These are phyloP conservation scores for Oplegnathus fasciatus DNA, from an alignment of 2,113 vertebrate genomes.

Conservation along the genomic window DNA sequence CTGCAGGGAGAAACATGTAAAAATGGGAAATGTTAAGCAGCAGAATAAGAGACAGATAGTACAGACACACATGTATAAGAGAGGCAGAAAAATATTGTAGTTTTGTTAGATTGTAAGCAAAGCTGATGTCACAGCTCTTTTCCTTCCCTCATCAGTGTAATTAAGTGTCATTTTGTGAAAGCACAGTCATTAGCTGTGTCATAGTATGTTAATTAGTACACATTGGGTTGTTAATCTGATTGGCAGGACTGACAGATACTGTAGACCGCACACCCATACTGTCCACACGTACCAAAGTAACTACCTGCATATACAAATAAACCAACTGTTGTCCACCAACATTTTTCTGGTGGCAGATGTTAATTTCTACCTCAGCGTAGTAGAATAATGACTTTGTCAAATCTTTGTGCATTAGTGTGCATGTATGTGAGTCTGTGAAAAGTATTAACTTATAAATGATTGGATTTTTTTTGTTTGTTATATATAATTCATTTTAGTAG, in stretches of 20 bases:
- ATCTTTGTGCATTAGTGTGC: neutral
- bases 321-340: neutral
- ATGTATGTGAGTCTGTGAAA: no score
- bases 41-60: neutral
- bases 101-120: neutral
- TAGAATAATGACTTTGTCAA: neutral
- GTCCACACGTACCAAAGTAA: neutral
- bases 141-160: constrained; percentile 49
- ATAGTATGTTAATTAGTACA: constrained; percentile 60
- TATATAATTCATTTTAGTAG: neutral
- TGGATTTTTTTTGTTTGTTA: neutral
- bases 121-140: constrained; percentile 9
- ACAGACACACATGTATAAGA: neutral
- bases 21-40: neutral
- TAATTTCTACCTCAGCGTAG: neutral
- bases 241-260: constrained; percentile 38
- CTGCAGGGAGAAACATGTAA: neutral
- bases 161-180: constrained; percentile 62
- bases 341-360: neutral
- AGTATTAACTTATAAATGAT: neutral
- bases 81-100: neutral
- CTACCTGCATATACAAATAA: neutral
- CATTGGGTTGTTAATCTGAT: constrained; percentile 60
- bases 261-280: neutral
- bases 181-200: constrained; percentile 59